These are phyloP conservation scores for Arge pagana DNA, from an alignment of 2,888 invertebrate genomes.

Conservation along the genomic window DNA sequence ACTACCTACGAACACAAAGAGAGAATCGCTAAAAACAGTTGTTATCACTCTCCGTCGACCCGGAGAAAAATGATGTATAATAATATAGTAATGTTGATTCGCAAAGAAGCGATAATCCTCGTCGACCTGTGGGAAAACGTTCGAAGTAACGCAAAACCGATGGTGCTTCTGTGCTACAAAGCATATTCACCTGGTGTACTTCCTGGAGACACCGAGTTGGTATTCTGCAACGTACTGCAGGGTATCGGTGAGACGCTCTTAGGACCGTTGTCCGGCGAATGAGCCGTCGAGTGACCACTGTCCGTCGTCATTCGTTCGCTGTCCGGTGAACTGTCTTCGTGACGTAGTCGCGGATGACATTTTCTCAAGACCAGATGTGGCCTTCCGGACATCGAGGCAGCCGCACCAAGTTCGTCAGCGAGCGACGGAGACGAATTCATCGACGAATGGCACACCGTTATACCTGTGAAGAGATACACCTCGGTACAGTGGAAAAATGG, in stretches of 20 bases:
- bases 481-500: no score
- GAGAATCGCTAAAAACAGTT: background rate
- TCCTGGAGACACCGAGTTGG: slow-evolving; percentile 52
- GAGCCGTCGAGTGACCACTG: slow-evolving; percentile 90
- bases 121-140: no score
- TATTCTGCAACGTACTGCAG: slow-evolving; percentile 57
- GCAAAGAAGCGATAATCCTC: no score
- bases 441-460: slow-evolving; percentile 34
- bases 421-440: slow-evolving; percentile 61
- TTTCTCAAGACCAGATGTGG: slow-evolving; percentile 51
- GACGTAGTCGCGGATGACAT: slow-evolving; percentile 48
- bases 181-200: slow-evolving; percentile 53
- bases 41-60: background rate
- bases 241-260: slow-evolving; percentile 82
- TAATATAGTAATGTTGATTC: no score
- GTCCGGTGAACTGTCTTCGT: slow-evolving; percentile 85
- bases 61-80: no score
- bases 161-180: no score
- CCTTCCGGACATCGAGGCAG: slow-evolving; percentile 37
- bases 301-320: slow-evolving; percentile 84
- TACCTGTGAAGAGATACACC: slow-evolving; percentile 26
- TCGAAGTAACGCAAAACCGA: no score
- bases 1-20: slow-evolving; percentile 68
- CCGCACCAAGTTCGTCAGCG: slow-evolving; percentile 70
- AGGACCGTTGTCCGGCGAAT: slow-evolving; percentile 84